phyloP scores from a whole-genome alignment of 1,140 invertebrate species.

The Maconellicoccus hirsutus region DNA sequence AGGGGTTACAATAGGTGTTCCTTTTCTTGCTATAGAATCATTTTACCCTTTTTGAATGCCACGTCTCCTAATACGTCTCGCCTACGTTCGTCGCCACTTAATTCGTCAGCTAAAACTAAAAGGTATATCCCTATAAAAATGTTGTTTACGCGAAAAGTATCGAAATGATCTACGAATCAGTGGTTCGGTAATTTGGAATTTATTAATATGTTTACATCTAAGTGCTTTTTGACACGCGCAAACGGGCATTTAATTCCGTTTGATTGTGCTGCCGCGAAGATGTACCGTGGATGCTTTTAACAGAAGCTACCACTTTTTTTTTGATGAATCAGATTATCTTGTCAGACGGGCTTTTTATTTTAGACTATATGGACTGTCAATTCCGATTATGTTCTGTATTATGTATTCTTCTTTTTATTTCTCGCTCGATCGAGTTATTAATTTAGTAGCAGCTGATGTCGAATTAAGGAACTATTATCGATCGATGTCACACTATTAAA shows the following conservation, averaged over 20 bases:
- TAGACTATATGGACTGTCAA: neutral
- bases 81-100: too few species aligned
- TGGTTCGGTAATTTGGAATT: neutral
- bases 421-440: neutral
- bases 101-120: too few species aligned
- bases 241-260: constrained; percentile 14
- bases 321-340: constrained; percentile 14
- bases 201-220: constrained; percentile 21
- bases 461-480: neutral
- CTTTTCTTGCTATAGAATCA: too few species aligned
- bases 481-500: neutral
- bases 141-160: neutral
- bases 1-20: too few species aligned
- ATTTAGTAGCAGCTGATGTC: constrained; percentile 14
- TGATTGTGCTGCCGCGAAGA: neutral
- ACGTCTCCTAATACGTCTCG: too few species aligned
- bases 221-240: constrained; percentile 21
- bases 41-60: too few species aligned
- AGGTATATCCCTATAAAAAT: neutral
- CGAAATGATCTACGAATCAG: constrained; percentile 6
- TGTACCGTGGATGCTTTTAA: constrained; percentile 4
- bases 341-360: constrained; percentile 18
- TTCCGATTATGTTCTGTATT: constrained; percentile 2
- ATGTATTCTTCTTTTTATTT: constrained; percentile 9
- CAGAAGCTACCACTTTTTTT: constrained; percentile 8